Base-by-base conservation (phyloP, 2,888 invertebrate genomes). In the Heliconius ismenius region DNA sequence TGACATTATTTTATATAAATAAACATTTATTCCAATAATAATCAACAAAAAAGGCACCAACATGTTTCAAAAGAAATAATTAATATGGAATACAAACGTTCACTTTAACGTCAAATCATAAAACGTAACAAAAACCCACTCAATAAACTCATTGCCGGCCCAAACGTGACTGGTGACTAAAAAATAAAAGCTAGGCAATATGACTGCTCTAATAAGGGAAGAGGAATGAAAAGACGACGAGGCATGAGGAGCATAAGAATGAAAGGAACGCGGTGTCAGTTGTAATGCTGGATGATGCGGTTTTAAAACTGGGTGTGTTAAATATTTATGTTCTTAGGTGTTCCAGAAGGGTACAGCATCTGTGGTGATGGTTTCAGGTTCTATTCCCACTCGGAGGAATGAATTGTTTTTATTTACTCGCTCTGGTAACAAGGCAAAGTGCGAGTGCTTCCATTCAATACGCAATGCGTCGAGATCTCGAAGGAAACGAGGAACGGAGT, bases 171-270 rank as follows among this genome's bases (percentile, higher is more conserved):
- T 80, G 72, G 77, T 78, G 75, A 80, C 76, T 80, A 80, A 81
- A 84, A 83, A 83, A 82, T 76, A 81, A 81, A 82, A 81, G 81
- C 81, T 80, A 83, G 81, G 82, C 85, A 84, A 86, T 85, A 84
- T 83, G 84, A 82, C 82, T 79, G 81, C 78, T 83, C 79, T 86
- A 86, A 86, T 85, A 86, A 85, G 83, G 81, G 80, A 77, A 80
- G 80, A 84, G 83, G 81, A 81, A 77, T 79, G 81, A 81, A 81
- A 83, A 82, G 81, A 77, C 80, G 80, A 76, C 81, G 79, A 70
- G 79, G 81, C 87, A 84, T 83, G 88, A 84, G 82, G 80, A 77
- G 87, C 84, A 86, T 88, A 76, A 83, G 81, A 86, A 86, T 85
- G 81, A 82, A 81, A 81, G 78, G 28, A 74, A 74, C 75, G 69